Conservation (phyloP, 2,113 vertebrate species). For the Leptocoma aspasia region DNA sequence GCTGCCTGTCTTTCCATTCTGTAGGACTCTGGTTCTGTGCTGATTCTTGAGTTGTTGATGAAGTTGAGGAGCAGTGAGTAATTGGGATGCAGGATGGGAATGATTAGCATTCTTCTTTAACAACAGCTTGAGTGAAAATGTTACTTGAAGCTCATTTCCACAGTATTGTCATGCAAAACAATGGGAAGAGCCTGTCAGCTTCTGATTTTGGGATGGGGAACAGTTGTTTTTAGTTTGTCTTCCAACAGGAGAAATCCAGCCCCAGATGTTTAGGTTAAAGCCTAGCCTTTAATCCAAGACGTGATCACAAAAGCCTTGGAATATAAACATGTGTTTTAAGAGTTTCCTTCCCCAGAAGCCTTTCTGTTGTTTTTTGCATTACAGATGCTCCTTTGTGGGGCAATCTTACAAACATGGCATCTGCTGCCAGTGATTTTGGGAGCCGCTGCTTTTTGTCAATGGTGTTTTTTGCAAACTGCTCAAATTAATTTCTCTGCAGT, state of each 20-base stretch:
- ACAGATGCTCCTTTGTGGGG: background rate
- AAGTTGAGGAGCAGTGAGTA: constrained; percentile 24
- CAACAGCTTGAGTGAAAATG: constrained; percentile 16
- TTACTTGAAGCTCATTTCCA: constrained; percentile 42
- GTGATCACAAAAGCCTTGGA: background rate
- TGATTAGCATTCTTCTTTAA: constrained; percentile 37
- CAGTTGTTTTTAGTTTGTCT: background rate
- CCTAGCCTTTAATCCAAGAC: background rate
- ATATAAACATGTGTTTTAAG: background rate
- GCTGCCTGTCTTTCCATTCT: background rate
- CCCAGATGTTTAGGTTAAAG: background rate
- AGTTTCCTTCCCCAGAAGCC: background rate
- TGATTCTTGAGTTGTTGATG: background rate
- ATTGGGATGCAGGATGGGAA: constrained; percentile 4
- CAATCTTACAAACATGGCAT: background rate
- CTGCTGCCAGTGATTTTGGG: background rate
- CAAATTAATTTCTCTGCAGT: background rate
- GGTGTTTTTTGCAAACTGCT: background rate
- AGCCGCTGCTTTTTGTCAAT: background rate
- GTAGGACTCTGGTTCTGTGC: background rate
- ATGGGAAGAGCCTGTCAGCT: background rate
- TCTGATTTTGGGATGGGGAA: background rate
- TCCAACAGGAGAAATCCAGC: background rate
- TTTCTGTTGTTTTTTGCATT: background rate
- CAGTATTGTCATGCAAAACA: constrained; percentile 17